phyloP scores from a whole-genome alignment of 2,797 vertebrate species.

The Xiphorhynchus erythropygius region DNA sequence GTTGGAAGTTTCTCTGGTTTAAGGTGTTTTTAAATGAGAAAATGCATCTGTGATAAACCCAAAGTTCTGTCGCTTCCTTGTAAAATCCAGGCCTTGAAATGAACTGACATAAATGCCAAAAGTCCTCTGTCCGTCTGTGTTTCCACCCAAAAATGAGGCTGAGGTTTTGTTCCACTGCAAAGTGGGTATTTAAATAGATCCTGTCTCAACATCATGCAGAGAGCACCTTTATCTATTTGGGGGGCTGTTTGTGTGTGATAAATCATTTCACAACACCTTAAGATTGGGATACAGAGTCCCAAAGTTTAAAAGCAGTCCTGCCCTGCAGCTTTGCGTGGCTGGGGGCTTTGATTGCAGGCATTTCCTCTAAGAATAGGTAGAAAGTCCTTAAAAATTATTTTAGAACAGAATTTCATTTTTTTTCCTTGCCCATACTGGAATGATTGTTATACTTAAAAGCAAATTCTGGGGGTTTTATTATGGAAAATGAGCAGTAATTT shows the following conservation, averaged over 20 bases:
- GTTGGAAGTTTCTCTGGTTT: background rate
- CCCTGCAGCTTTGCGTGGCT: background rate
- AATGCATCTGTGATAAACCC: background rate
- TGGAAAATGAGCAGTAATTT: background rate
- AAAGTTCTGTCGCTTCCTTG: background rate
- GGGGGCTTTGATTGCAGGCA: background rate
- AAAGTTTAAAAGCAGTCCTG: background rate
- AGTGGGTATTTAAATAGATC: background rate
- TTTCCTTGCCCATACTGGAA: background rate
- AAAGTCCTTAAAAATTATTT: background rate
- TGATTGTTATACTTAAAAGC: conserved; percentile 2
- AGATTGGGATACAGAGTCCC: background rate
- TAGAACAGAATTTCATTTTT: background rate
- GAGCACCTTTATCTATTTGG: background rate
- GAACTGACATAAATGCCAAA: fast-evolving
- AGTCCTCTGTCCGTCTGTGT: background rate
- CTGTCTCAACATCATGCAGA: background rate
- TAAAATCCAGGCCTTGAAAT: background rate
- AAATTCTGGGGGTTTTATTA: background rate
- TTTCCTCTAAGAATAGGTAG: background rate
- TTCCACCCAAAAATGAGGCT: background rate
- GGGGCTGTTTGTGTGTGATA: background rate
- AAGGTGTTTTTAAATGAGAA: background rate
- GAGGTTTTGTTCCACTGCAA: background rate
- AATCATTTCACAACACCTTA: background rate